Evolutionary conservation across 2,888 invertebrate genomes (phyloP), one percentile per base, ranked within the genome.

Genomic region (Drosophila limbata): DNA sequence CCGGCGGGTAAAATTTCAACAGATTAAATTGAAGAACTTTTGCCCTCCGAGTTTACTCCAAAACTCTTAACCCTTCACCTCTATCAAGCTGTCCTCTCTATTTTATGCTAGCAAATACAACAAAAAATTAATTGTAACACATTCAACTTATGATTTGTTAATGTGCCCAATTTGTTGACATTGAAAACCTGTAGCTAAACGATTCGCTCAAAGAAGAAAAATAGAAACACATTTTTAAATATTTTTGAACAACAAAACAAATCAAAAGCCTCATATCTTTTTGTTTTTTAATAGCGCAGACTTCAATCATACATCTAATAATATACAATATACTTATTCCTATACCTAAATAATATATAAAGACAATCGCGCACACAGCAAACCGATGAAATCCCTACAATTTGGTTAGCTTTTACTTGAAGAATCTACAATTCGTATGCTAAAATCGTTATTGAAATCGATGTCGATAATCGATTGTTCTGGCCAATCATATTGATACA

Each of bases 161-260:
- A 82, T 81, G 83, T 88, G 88, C 88, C 82, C 88, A 74, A 84
- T 84, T 83, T 83, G 80, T 65, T 83, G 86, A 82, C 70, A 84
- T 85, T 88, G 89, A 84, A 84, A 80, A 90, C 92, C 92, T 91
- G 91, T 93, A 93, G 93, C 92, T 92, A 89, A 90, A 92, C 92
- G 92, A 93, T 92, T 92, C 89, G 88, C 86, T 50, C 67, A 69
- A 65, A 48, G 42, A 51, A 35, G 44, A 64, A 62, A 68, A 28
- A 4, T 47, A 52, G 39, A 66, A 39, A 51, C 48, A 57, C 37
- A 39, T 79, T 87, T 84, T 84, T 88, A 72, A 84, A 89, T 82
- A 81, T 86, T 80, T 85, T 75, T 84, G 73, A 69, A 80, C 79
- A 69, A 67, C 59, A 11, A 65, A 53, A 64, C 17, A 47, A 15